phyloP scores from a whole-genome alignment of 2,888 invertebrate genomes.

The Atrina japonica region DNA sequence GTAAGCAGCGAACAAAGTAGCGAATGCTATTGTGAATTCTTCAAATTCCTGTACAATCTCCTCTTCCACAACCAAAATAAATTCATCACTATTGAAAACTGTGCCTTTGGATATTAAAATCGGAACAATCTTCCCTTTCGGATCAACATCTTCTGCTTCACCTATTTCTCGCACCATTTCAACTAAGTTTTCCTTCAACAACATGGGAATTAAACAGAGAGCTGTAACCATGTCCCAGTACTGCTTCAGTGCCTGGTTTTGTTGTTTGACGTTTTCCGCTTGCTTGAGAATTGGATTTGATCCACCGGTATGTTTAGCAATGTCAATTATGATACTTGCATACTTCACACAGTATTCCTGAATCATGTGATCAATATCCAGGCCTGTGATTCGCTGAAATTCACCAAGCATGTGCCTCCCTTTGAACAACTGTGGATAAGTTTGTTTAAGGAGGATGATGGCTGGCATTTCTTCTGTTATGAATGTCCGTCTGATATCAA shows the following conservation, averaged over 20 bases:
- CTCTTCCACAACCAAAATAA: constrained; percentile 74
- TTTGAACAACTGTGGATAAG: constrained; percentile 71
- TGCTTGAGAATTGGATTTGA: constrained; percentile 67
- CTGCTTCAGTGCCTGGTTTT: constrained; percentile 70
- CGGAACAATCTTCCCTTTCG: constrained; percentile 75
- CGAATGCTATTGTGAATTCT: constrained; percentile 76
- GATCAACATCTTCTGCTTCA: constrained; percentile 70
- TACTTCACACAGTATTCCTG: constrained; percentile 75
- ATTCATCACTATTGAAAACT: constrained; percentile 74
- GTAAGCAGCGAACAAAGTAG: constrained; percentile 73
- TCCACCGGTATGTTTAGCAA: constrained; percentile 64
- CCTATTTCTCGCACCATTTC: constrained; percentile 74
- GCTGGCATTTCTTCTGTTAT: constrained; percentile 73
- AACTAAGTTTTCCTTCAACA: constrained; percentile 71
- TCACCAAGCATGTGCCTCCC: constrained; percentile 71
- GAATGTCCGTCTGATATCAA: constrained; percentile 69
- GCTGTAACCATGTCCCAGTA: constrained; percentile 78
- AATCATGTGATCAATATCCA: constrained; percentile 74
- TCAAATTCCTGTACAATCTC: constrained; percentile 75
- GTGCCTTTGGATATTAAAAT: constrained; percentile 73
- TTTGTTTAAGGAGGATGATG: constrained; percentile 68
- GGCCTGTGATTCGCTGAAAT: constrained; percentile 71
- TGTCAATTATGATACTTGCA: constrained; percentile 68
- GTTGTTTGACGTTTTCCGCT: constrained; percentile 71
- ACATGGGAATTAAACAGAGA: constrained; percentile 70